Base-by-base conservation (phyloP, 2,113 vertebrate species). In the Percopsis transmontana region DNA sequence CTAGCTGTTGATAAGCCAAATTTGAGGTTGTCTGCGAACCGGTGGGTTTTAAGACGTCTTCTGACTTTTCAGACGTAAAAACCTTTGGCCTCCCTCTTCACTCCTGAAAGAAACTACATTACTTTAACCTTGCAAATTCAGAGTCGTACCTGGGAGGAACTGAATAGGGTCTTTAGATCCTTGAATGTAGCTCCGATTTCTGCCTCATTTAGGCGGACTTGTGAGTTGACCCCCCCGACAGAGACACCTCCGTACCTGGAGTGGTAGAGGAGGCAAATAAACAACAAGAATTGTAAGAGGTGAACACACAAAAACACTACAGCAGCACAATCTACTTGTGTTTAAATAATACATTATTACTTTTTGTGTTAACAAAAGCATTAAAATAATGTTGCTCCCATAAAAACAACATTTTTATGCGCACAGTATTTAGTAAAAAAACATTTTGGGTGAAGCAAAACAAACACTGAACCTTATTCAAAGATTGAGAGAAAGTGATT, bases 221-320 rank as follows among this genome's bases (percentile, higher is more conserved):
- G 91, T 3, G 90, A 92, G 82, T 92, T 92, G 69, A 88, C 66
- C 2, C 52, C 91, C 24, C 92, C 92, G 0, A 92, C 88, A 4
- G 91, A 92, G 39, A 92, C 79, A 10, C 92, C 92, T 4, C 91
- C 91, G 0, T 87, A 93, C 73, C 92, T 93, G 51, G 4, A 78
- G 33, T 6, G 15, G 45, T 6, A 45, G 27, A 13, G 5, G 53
- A 45, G 58, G 45, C 50, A 4, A 40, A 14, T 18, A 20, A 33
- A 33, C 5, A 4, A 27, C 18, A 27, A n/a, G 16, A 39, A 18
- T 5, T 20, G 14, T 24, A 19, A 5, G 3, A 27, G 1, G 24
- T 3, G 14, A 15, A 5, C 3, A 12, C 2, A 57, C 18, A 66
- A 42, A 19, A 27, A 47, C 10, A 69, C 11, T 16, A 56, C 56